These are phyloP conservation scores for Cyprinodon diabolis DNA, from an alignment of 2,797 vertebrate species.

Conservation along the genomic window DNA sequence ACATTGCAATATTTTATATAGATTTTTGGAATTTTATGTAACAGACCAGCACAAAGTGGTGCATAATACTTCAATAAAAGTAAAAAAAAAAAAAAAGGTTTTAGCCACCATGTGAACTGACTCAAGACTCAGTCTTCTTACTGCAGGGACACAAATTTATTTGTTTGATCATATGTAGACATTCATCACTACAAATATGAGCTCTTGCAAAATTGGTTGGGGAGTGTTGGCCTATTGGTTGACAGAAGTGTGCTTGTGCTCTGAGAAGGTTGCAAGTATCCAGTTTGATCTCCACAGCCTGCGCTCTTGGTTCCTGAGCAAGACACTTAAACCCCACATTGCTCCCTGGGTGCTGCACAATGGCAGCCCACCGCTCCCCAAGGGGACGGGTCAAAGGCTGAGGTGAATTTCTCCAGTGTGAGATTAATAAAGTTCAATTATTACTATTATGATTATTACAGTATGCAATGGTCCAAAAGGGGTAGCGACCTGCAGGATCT, in stretches of 20 bases:
- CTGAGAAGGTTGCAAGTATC: too few relatives aligned
- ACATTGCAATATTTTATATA: background rate
- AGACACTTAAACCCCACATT: too few relatives aligned
- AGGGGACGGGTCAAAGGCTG: too few relatives aligned
- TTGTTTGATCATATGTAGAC: constrained; percentile 47
- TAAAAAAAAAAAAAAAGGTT: background rate
- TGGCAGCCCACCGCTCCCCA: too few relatives aligned
- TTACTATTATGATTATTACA: too few relatives aligned
- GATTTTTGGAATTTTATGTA: background rate
- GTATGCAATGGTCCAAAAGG: constrained; percentile 65
- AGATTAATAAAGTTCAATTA: too few relatives aligned
- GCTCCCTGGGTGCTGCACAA: too few relatives aligned
- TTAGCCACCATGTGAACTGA: background rate
- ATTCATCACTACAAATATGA: constrained; percentile 70
- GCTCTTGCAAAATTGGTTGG: constrained; percentile 16
- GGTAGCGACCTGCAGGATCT: constrained; percentile 67
- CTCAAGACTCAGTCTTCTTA: constrained; percentile 23
- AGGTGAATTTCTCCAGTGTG: too few relatives aligned
- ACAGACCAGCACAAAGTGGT: background rate
- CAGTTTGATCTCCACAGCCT: too few relatives aligned
- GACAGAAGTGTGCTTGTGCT: too few relatives aligned
- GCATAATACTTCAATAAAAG: background rate
- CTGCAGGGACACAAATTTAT: background rate
- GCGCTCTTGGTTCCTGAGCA: too few relatives aligned
- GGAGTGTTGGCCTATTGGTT: too few relatives aligned